Percentiles rank a stretch among this genome's conserved stretches.
phyloP scores from a whole-genome alignment of 2,888 invertebrate species.

The Philhelius pedissequus region DNA sequence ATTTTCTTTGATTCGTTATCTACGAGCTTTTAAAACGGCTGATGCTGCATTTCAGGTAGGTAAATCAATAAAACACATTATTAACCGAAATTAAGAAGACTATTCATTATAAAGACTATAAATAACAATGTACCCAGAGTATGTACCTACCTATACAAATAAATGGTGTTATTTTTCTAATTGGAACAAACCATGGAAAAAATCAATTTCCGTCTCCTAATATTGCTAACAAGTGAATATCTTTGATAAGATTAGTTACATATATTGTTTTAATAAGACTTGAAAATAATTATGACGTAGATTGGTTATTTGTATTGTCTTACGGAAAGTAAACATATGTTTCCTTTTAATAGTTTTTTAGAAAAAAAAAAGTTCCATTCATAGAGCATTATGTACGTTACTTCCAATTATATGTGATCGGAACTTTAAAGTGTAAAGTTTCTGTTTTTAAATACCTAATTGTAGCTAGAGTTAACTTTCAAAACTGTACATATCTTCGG shows the following conservation, averaged over 20 bases:
- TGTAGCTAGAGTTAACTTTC: neutral
- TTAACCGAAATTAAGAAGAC: neutral
- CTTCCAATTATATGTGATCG: neutral
- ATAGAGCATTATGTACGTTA: too few relatives aligned
- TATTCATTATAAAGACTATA: neutral
- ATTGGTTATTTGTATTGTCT: neutral
- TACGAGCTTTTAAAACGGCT: constrained; percentile 86
- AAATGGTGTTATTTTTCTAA: neutral
- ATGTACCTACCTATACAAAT: too few relatives aligned
- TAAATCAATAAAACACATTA: constrained; percentile 61
- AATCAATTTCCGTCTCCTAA: neutral
- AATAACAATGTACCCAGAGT: neutral
- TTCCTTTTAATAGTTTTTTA: neutral
- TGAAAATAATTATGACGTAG: neutral
- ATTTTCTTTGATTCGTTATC: constrained; percentile 85
- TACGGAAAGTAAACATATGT: constrained; percentile 48
- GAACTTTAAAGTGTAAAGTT: neutral
- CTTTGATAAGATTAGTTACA: neutral
- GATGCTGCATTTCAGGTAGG: constrained; percentile 87
- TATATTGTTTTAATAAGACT: neutral
- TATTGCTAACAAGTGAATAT: neutral
- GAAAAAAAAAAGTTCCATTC: neutral
- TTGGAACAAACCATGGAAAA: neutral
- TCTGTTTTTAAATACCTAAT: neutral
- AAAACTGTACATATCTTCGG: neutral